These are phyloP conservation scores for Delichon dasypus DNA, from an alignment of 2,797 vertebrate genomes.

Conservation along the genomic window DNA sequence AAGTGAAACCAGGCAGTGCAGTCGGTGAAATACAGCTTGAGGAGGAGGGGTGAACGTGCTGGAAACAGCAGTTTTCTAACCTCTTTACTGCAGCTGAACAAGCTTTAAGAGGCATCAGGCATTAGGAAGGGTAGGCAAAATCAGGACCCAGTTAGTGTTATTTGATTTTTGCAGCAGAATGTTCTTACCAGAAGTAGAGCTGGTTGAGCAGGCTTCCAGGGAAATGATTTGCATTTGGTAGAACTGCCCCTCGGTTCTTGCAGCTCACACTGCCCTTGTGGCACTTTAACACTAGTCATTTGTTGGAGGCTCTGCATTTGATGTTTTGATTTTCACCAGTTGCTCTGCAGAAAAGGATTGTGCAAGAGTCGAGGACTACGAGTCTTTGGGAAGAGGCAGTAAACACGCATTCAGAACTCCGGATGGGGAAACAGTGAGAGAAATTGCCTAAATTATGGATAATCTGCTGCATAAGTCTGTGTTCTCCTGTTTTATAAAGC, in stretches of 20 bases:
- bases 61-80: constrained; percentile 48
- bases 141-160: constrained; percentile 48
- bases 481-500: constrained; percentile 58
- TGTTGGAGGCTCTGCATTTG: constrained; percentile 13
- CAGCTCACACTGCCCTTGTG: not conserved
- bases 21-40: not conserved
- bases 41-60: constrained; percentile 15
- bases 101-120: constrained; percentile 40
- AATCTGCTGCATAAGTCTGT: constrained; percentile 56
- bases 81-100: constrained; percentile 52
- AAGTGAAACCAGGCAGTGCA: constrained; percentile 35
- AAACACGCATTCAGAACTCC: not conserved
- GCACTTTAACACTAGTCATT: constrained; percentile 45
- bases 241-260: constrained; percentile 44
- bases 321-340: constrained; percentile 40
- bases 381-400: constrained; percentile 1
- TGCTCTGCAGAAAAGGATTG: constrained; percentile 40
- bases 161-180: constrained; percentile 33
- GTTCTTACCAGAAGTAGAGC: constrained; percentile 56
- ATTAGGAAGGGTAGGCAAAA: constrained; percentile 49
- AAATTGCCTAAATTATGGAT: constrained; percentile 62
- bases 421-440: not conserved
- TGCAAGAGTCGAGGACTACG: not conserved
- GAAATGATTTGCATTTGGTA: constrained; percentile 53
- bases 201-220: not conserved